Conservation (phyloP, 1,140 invertebrate genomes). For the Drosophila littoralis region DNA sequence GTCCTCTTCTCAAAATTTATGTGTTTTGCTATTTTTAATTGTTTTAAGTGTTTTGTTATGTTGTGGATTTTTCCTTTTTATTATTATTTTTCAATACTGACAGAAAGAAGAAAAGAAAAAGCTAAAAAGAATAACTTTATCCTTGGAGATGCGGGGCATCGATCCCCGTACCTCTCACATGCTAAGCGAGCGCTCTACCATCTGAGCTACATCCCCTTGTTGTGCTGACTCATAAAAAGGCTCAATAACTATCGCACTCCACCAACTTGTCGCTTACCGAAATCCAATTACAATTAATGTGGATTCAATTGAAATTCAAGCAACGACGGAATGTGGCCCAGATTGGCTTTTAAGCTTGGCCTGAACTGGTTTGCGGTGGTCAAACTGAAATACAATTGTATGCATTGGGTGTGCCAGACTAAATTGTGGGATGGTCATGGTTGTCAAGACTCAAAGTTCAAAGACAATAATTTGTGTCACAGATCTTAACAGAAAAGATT, state of each 20-base stretch:
- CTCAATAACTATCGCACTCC: slow-evolving; percentile 18
- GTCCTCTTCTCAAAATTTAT: slow-evolving; percentile 59
- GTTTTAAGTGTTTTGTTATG: slow-evolving; percentile 74
- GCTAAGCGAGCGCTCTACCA: slow-evolving; percentile 94
- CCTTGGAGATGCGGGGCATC: slow-evolving; percentile 85
- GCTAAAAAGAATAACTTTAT: slow-evolving; percentile 1
- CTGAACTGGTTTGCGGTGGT: slow-evolving; percentile 58
- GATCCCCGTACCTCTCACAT: slow-evolving; percentile 93
- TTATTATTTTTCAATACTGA: slow-evolving; percentile 2
- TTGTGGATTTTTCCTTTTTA: slow-evolving; percentile 6
- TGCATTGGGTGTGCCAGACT: slow-evolving; percentile 29
- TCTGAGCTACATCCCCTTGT: slow-evolving; percentile 85
- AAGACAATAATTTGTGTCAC: background rate
- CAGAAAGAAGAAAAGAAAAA: slow-evolving; percentile 13
- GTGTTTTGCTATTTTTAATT: slow-evolving; percentile 79
- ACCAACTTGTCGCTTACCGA: background rate
- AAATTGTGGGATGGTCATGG: background rate
- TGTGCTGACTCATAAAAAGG: slow-evolving; percentile 4
- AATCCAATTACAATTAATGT: slow-evolving; percentile 20
- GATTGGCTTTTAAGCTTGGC: slow-evolving; percentile 36
- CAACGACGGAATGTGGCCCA: slow-evolving; percentile 1
- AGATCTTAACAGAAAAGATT: background rate
- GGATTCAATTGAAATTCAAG: slow-evolving; percentile 49
- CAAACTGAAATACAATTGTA: background rate
- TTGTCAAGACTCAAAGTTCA: background rate